A percentile compares a stretch with the other conserved stretches of the same genome.
Conservation (phyloP, 2,888 invertebrate species). For the Drosophila mayaguana region DNA sequence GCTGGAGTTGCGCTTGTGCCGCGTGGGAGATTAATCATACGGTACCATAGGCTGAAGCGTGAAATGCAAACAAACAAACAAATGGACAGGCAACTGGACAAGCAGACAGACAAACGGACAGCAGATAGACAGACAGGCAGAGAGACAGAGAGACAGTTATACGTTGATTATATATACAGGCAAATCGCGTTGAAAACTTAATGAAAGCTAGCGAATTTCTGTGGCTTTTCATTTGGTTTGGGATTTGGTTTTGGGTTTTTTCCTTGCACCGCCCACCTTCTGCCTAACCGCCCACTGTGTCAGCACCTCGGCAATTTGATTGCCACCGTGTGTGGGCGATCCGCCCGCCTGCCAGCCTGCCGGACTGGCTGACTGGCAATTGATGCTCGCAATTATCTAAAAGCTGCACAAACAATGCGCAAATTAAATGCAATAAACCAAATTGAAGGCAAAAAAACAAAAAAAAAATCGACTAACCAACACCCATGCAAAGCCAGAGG, state of each 20-base stretch:
- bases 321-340: constrained; percentile 69
- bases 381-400: constrained; percentile 79
- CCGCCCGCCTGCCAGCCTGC: not conserved
- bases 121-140: constrained; percentile 5
- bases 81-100: constrained; percentile 22
- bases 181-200: constrained; percentile 67
- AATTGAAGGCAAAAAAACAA: constrained; percentile 19
- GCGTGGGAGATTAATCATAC: constrained; percentile 75
- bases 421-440: constrained; percentile 79
- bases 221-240: constrained; percentile 47
- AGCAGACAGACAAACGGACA: not conserved
- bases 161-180: constrained; percentile 72
- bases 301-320: constrained; percentile 72
- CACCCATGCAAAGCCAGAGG: constrained; percentile 1
- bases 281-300: constrained; percentile 50
- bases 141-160: constrained; percentile 34
- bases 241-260: constrained; percentile 15
- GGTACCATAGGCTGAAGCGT: constrained; percentile 67
- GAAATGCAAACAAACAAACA: constrained; percentile 74
- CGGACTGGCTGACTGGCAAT: constrained; percentile 49
- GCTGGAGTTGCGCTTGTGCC: constrained; percentile 27
- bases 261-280: constrained; percentile 47
- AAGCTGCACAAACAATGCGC: constrained; percentile 74
- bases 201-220: constrained; percentile 69
- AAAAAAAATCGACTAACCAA: not conserved